phyloP scores from a whole-genome alignment of 2,888 invertebrate species.

The Eilema depressum region DNA sequence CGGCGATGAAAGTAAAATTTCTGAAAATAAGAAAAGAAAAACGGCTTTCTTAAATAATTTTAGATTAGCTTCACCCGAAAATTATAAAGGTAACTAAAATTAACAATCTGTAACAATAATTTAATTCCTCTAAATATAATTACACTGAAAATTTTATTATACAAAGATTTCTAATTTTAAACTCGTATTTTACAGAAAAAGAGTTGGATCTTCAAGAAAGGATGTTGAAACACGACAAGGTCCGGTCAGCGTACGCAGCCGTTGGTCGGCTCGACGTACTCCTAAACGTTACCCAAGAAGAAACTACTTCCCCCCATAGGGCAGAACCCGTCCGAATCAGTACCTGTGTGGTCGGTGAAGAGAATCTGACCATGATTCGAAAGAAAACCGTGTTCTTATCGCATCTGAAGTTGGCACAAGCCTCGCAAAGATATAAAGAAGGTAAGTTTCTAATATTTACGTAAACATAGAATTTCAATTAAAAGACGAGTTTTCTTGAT shows the following conservation, averaged over 20 bases:
- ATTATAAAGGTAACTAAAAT: constrained; percentile 86
- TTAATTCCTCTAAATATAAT: neutral
- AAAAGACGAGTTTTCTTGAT: neutral
- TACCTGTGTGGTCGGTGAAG: constrained; percentile 29
- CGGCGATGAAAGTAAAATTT: constrained; percentile 45
- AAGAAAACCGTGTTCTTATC: constrained; percentile 88
- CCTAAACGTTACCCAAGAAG: constrained; percentile 60
- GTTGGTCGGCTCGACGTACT: constrained; percentile 70
- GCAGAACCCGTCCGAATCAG: constrained; percentile 9
- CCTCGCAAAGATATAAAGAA: constrained; percentile 85
- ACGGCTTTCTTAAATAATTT: constrained; percentile 88
- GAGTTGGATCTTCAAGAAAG: constrained; percentile 88
- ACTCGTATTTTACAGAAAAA: constrained; percentile 67
- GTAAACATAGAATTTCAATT: neutral
- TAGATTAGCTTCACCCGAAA: constrained; percentile 87
- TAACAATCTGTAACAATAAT: neutral
- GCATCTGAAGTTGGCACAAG: constrained; percentile 85
- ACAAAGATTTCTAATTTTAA: neutral
- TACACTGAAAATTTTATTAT: neutral
- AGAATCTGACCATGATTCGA: constrained; percentile 58
- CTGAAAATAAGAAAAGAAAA: constrained; percentile 82
- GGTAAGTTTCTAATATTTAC: constrained; percentile 73
- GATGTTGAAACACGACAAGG: constrained; percentile 80
- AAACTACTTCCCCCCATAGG: constrained; percentile 37
- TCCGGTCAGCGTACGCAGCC: constrained; percentile 82